Evolutionary conservation across 2,888 invertebrate genomes (phyloP), one percentile per base, ranked within the genome.

Genomic region (Pediacus dermestoides): DNA sequence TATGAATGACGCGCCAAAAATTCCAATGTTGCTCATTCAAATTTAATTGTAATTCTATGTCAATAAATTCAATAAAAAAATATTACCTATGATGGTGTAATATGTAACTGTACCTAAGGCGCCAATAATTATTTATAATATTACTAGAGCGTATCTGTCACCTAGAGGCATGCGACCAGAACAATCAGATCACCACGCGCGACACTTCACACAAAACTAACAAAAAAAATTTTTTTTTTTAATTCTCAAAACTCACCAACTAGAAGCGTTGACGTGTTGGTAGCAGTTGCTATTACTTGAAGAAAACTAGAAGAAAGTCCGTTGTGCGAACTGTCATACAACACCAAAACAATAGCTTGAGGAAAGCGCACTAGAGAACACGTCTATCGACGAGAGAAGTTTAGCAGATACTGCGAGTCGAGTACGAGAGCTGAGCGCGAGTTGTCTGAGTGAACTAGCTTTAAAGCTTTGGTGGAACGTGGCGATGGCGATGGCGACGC

Each of bases 101-200:
- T 39, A 44, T 48, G 42, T 57, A 56, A 55, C 56, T 48, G 57
- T 57, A 54, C 39, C 38, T 37, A 32, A 48, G 55, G 53, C 53
- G 51, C 48, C 50, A 44, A 52, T 42, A 45, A 41, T 40, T 39
- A 44, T 48, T 45, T 41, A 38, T 33, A 47, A 43, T 52, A 52
- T 57, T 57, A 58, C 53, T 58, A 58, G 57, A 60, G 52, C 57
- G 52, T 57, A 52, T 55, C 56, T 58, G 55, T 57, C 55, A 53
- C 51, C 48, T 50, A 40, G 31, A 35, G 23, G 30, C 37, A 47
- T 43, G 35, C 46, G 23, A 41, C 37, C 37, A 36, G 38, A 41
- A 43, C 39, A 38, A 43, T 39, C 32, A 37, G 36, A 42, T 31
- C 31, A 40, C 30, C 34, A 37, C 35, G 33, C 34, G 33, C 15